phyloP scores from a whole-genome alignment of 2,888 invertebrate species.

The Calliopum simillimum region DNA sequence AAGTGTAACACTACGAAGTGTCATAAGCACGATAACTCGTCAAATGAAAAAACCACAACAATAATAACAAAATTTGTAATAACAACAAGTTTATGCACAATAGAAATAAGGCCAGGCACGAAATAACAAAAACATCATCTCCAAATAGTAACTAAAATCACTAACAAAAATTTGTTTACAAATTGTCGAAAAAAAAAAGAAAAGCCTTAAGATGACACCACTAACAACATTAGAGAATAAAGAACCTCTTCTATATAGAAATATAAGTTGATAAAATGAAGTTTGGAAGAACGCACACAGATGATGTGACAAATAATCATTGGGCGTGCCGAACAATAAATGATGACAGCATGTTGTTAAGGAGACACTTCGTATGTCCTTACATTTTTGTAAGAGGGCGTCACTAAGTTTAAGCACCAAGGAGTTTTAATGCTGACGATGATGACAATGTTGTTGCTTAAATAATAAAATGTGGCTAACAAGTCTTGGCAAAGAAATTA shows the following conservation, averaged over 20 bases:
- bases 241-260: background rate
- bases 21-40: conserved; percentile 29
- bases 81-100: conserved; percentile 25
- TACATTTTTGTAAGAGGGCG: background rate
- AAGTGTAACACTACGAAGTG: conserved; percentile 28
- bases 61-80: conserved; percentile 11
- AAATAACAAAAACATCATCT: background rate
- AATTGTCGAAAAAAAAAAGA: background rate
- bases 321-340: conserved; percentile 17
- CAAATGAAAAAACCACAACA: conserved; percentile 18
- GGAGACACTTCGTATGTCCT: too few species aligned
- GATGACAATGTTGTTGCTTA: background rate
- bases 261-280: background rate
- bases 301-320: conserved; percentile 22
- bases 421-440: background rate
- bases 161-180: background rate
- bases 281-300: conserved; percentile 5
- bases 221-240: background rate
- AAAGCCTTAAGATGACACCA: background rate
- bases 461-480: too few species aligned
- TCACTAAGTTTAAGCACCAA: conserved; percentile 19
- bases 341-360: conserved; percentile 9
- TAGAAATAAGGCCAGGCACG: background rate
- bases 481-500: too few species aligned
- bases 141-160: background rate